Evolutionary conservation across 30 jellyfish, hydroid and myxozoan species (phyloP), one percentile per base, ranked within the genome.

Genomic region (Sanderia malayensis): DNA sequence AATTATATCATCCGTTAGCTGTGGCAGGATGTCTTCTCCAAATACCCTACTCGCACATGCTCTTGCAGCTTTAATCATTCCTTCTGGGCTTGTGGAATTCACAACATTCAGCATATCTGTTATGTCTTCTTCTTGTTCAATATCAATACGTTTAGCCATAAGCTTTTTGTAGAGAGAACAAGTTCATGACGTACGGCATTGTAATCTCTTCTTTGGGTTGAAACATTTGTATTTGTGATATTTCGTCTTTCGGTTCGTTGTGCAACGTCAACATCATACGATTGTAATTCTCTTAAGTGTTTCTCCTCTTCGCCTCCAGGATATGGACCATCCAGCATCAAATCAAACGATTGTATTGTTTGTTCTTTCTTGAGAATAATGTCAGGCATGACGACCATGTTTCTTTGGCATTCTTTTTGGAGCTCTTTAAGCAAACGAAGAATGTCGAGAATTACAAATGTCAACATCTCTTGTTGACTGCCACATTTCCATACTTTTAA

Each of bases 141-240:
- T 21, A 53, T 53, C 66, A 53, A 53, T n/a, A 53, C 66, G 66
- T 53, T 53, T 53, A 53, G 66, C 66, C 66, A 53, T 53, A 11
- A 37, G 11, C 11, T 37, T 37, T 37, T 53, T 37, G 52, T 37
- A 13, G 52, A 37, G 52, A 37, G 52, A 37, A 37, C 52, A 37
- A 37, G 52, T 37, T 37, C 52, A 6, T 37, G 52, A 37, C 52
- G 52, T 37, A 37, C 52, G 52, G 52, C 52, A 37, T 37, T 37
- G 52, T 37, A 37, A 37, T 37, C 52, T 53, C 30, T 53, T 53
- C 66, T 53, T 23, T 17, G 25, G 66, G 66, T 53, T 53, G 30
- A 53, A 53, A 53, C n/a, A n/a, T n/a, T n/a, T n/a, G n/a, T n/a
- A n/a, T 23, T 17, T 37, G 52, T 37, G 52, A 37, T 37, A 37